Evolutionary conservation across 2,888 invertebrate genomes (phyloP).

Genomic region (Lottia scabra): DNA sequence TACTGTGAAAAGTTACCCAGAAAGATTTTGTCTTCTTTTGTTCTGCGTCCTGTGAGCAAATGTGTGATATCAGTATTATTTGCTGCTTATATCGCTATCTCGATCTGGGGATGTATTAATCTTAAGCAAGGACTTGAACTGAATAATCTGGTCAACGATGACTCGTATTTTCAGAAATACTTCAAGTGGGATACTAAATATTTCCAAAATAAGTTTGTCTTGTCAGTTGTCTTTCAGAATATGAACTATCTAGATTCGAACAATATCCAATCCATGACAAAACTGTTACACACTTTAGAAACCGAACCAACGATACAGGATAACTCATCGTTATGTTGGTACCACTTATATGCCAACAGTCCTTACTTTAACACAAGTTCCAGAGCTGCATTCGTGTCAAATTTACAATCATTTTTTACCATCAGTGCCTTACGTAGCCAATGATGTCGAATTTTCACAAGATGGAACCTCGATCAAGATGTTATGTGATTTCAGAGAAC

Average conservation of each 20-base stretch:
- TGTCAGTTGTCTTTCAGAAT: constrained; percentile 28
- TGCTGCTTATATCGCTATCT: constrained; percentile 42
- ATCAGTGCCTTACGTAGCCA: constrained; percentile 19
- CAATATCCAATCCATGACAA: constrained; percentile 14
- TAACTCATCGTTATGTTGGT: constrained; percentile 27
- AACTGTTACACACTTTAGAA: constrained; percentile 14
- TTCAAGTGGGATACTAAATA: constrained; percentile 24
- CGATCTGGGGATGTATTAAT: constrained; percentile 48
- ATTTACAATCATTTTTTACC: constrained; percentile 25
- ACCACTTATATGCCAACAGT: constrained; percentile 20
- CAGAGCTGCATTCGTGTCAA: constrained; percentile 18
- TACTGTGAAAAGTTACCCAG: constrained; percentile 44
- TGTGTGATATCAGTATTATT: constrained; percentile 39
- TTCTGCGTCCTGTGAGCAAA: constrained; percentile 34
- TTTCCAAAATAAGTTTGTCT: constrained; percentile 25
- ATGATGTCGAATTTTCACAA: constrained; percentile 36
- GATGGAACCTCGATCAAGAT: constrained; percentile 72
- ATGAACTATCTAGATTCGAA: constrained; percentile 22
- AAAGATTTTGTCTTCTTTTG: constrained; percentile 36
- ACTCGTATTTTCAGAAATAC: constrained; percentile 49
- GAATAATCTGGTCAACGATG: constrained; percentile 43
- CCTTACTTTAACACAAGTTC: constrained; percentile 19
- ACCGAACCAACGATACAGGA: constrained; percentile 18
- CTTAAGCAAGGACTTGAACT: constrained; percentile 50
- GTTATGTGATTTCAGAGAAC: constrained; percentile 27